Percentiles rank a stretch among this genome's conserved stretches.
phyloP scores from a whole-genome alignment of 2,113 vertebrate species.

The Sardina pilchardus region DNA sequence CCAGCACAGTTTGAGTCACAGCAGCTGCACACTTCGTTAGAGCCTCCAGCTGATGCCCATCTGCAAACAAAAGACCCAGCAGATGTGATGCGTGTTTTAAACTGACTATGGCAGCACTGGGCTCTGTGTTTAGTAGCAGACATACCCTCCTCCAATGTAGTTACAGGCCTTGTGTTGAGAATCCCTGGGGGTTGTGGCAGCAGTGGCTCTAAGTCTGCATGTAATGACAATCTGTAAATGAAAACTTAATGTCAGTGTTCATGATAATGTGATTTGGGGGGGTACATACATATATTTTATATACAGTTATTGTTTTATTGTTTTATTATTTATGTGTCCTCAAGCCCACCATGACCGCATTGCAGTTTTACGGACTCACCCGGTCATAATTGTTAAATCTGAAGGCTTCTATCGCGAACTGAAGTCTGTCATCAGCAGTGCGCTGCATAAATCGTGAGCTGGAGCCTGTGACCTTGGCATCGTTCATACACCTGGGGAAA shows the following conservation, averaged over 20 bases:
- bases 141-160: background rate
- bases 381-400: background rate
- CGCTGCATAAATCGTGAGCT: background rate
- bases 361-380: background rate
- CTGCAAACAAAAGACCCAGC: no score
- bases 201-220: background rate
- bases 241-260: no score
- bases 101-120: no score
- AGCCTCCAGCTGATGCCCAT: no score
- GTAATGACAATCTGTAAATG: background rate
- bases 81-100: no score
- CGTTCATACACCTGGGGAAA: background rate
- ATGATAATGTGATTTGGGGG: no score
- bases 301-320: no score
- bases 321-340: no score
- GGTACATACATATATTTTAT: no score
- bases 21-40: no score
- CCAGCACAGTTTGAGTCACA: no score
- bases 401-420: background rate
- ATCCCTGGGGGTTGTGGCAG: background rate
- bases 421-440: background rate
- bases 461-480: background rate
- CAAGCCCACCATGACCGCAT: background rate
- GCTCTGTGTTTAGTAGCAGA: background rate
- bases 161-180: background rate